A percentile compares a stretch with the other conserved stretches of the same genome.
Conservation (phyloP, 2,888 invertebrate species). For the Homarus gammarus region DNA sequence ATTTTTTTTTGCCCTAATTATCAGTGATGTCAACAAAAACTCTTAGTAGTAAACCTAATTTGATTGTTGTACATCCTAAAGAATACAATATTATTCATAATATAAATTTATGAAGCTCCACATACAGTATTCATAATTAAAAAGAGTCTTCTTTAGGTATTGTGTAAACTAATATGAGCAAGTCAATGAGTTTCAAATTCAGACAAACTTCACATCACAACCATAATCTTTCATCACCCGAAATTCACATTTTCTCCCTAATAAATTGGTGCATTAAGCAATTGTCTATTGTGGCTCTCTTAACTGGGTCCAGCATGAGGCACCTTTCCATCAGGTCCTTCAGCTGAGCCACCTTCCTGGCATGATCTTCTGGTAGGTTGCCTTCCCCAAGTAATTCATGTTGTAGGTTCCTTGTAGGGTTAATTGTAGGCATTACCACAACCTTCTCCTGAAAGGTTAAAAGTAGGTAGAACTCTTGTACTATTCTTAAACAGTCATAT, state of each 20-base stretch:
- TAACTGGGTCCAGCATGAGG: slow-evolving; percentile 93
- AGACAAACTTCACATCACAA: not conserved
- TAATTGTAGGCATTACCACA: slow-evolving; percentile 91
- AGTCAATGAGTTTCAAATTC: not conserved
- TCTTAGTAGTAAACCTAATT: not conserved
- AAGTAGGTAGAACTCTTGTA: no score
- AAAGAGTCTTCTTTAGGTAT: not conserved
- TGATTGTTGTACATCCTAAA: not conserved
- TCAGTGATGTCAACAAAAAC: not conserved
- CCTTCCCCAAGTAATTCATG: slow-evolving; percentile 93
- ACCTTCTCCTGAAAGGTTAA: slow-evolving; percentile 89
- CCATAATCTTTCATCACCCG: slow-evolving; percentile 1
- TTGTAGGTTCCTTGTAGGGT: slow-evolving; percentile 90
- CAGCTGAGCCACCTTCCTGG: slow-evolving; percentile 93
- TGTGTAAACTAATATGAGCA: not conserved
- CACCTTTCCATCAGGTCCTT: slow-evolving; percentile 95
- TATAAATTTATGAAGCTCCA: no score
- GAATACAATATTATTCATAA: no score
- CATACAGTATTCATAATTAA: not conserved
- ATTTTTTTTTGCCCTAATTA: no score
- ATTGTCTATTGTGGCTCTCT: slow-evolving; percentile 81
- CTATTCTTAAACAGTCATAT: no score
- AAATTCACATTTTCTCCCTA: slow-evolving; percentile 67
- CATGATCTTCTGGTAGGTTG: slow-evolving; percentile 91
- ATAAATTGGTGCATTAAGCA: slow-evolving; percentile 74